Base-by-base conservation (phyloP, 2,888 invertebrate species). In the Apocheima hispidaria region DNA sequence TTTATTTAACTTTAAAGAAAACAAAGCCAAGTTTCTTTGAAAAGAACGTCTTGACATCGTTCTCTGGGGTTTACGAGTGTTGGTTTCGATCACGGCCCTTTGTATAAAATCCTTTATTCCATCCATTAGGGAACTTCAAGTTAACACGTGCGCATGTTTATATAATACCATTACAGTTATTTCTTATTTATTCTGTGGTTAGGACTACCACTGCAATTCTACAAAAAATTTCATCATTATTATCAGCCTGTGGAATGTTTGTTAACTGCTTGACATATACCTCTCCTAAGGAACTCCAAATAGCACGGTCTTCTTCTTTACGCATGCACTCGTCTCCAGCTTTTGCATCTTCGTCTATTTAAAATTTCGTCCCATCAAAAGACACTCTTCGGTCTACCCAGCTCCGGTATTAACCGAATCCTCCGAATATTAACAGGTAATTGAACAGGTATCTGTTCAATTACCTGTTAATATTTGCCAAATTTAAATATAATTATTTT, bases 111-210 rank as follows among this genome's bases (percentile, higher is more conserved):
- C 51, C 46, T 61, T 61, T 61, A 56, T 61, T 55, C 51, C 46
- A 14, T 33, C 56, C 51, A 61, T 60, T 60, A 56, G 6, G 51
- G 55, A 54, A 55, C 38, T 20, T 44, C 21, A 21, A 50, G 54
- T 43, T 44, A 51, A 52, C 55, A 61, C 61, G 61, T 61, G 61
- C 46, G 46, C 51, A n/a, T 61, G 56, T 56, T 61, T 55, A 52
- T 60, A 30, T 44, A 50, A 44, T 33, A 16, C 50, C 28, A 46
- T 48, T 49, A 50, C 41, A 33, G 51, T n/a, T 40, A 52, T 38
- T 23, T 48, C 16, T 21, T 30, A 46, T 48, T 20, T 33, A 40
- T 52, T 21, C 40, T 48, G 28, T 33, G 30, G 50, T n/a, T 43
- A 54, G 54, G 60, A 54, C 23, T 48, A 36, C 53, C n/a, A 26